Evolutionary conservation across 2,888 invertebrate genomes (phyloP).

Genomic region (Serripes groenlandicus): DNA sequence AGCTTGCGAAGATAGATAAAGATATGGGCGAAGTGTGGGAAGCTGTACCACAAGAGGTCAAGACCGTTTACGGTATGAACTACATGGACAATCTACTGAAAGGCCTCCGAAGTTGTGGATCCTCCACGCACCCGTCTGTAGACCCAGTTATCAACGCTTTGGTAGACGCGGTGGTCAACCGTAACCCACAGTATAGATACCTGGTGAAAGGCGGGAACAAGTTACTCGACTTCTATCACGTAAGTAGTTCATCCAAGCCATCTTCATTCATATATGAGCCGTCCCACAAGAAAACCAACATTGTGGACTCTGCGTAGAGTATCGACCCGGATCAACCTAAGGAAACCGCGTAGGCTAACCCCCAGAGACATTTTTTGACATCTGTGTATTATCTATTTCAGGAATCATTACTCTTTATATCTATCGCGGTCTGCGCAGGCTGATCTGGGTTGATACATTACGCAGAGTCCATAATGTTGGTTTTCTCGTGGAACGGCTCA

Average conservation of each 20-base stretch:
- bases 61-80: conserved; percentile 44
- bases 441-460: neutral
- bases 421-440: neutral
- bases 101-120: neutral
- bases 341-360: too few species aligned
- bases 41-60: conserved; percentile 30
- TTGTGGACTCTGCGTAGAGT: too few species aligned
- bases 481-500: too few species aligned
- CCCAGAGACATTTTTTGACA: too few species aligned
- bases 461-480: neutral
- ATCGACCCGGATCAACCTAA: too few species aligned
- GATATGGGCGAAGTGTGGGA: conserved; percentile 39
- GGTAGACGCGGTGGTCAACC: conserved; percentile 59
- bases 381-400: too few species aligned
- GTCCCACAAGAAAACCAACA: too few species aligned
- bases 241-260: too few species aligned
- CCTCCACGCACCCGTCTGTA: conserved; percentile 34
- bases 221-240: conserved; percentile 57
- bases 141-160: conserved; percentile 64
- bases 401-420: too few species aligned
- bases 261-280: too few species aligned
- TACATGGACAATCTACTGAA: conserved; percentile 37
- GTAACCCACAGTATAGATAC: conserved; percentile 56
- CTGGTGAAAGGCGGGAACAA: conserved; percentile 57
- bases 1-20: conserved; percentile 20